Evolutionary conservation across 2,113 vertebrate species (phyloP).

Genomic region (Amphilophus citrinellus): DNA sequence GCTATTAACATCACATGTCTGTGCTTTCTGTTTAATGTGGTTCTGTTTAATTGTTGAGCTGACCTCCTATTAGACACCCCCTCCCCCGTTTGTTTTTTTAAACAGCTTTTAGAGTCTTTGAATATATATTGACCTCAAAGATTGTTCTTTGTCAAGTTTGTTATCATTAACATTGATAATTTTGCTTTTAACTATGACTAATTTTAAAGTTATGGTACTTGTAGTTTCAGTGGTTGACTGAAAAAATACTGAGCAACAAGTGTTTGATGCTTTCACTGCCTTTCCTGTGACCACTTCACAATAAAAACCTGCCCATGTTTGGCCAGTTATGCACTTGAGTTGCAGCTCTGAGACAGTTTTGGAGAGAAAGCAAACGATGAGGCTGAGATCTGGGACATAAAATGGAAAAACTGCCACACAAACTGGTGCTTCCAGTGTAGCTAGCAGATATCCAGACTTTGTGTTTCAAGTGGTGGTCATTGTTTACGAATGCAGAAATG

Average conservation of each 20-base stretch:
- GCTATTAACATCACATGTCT: not conserved
- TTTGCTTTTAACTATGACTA: not conserved
- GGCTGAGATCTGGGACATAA: not conserved
- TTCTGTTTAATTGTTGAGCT: not conserved
- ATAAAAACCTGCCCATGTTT: not conserved
- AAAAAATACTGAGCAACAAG: too few species aligned
- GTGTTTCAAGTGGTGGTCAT: not conserved
- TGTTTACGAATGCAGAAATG: not conserved
- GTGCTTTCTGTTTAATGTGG: not conserved
- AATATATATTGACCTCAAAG: not conserved
- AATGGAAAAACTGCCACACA: not conserved
- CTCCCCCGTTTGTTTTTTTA: not conserved
- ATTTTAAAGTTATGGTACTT: not conserved
- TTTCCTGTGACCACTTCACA: not conserved
- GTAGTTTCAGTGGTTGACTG: too few species aligned
- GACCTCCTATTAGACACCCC: not conserved
- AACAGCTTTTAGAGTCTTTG: not conserved
- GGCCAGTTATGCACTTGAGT: not conserved
- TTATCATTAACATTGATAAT: not conserved
- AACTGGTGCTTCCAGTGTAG: not conserved
- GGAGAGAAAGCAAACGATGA: not conserved
- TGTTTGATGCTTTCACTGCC: not conserved
- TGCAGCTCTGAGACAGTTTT: not conserved
- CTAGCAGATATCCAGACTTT: not conserved
- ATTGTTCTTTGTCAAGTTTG: not conserved